Conservation (phyloP, 2,888 invertebrate genomes). For the Acrobasis consociella region DNA sequence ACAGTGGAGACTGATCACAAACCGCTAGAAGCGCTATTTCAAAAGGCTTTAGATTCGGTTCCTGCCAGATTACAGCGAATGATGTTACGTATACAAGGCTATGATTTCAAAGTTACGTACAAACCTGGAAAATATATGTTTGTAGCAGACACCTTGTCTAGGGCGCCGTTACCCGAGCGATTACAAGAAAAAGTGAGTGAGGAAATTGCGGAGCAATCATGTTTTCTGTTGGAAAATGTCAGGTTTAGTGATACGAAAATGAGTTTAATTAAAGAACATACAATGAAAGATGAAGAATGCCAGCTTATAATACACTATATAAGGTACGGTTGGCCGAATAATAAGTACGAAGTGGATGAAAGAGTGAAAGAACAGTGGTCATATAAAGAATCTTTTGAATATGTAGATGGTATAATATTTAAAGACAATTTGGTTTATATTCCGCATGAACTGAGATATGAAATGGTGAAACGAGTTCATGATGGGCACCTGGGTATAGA, state of each 20-base stretch:
- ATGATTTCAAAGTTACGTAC: slow-evolving; percentile 1
- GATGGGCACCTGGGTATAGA: slow-evolving; percentile 8
- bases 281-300: neutral
- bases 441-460: neutral
- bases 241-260: neutral
- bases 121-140: slow-evolving; percentile 14
- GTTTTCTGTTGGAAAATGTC: neutral
- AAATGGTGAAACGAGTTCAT: neutral
- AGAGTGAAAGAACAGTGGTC: neutral
- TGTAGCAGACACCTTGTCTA: neutral
- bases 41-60: neutral
- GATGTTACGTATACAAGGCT: slow-evolving; percentile 5
- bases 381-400: neutral
- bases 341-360: neutral
- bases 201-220: neutral
- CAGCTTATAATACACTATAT: neutral
- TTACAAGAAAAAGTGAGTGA: neutral
- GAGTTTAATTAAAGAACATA: neutral
- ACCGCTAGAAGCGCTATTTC: slow-evolving; percentile 4
- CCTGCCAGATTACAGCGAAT: slow-evolving; percentile 13
- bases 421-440: neutral
- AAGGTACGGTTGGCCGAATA: neutral
- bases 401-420: neutral
- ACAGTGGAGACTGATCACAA: slow-evolving; percentile 12
- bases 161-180: neutral